Conservation (phyloP, 2,888 invertebrate genomes). For the Resseliella maxima region DNA sequence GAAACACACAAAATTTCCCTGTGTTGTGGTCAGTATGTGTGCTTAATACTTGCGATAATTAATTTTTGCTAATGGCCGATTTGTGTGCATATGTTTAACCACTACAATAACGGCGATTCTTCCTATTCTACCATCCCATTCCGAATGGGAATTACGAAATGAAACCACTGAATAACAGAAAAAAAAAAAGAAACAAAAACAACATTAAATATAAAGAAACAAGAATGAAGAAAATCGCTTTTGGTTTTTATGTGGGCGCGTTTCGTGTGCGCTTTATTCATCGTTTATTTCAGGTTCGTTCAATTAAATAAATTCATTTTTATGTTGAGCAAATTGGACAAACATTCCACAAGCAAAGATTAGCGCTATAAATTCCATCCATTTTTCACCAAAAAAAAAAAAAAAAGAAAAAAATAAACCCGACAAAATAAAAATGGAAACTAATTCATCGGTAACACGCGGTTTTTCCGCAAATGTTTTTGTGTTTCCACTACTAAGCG, state of each 20-base stretch:
- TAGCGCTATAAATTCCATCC: constrained; percentile 34
- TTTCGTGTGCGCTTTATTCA: constrained; percentile 8
- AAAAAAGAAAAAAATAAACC: not conserved
- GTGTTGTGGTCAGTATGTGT: not conserved
- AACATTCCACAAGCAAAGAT: constrained; percentile 35
- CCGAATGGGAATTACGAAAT: not conserved
- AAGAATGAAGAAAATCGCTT: constrained; percentile 16
- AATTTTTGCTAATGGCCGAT: constrained; percentile 49
- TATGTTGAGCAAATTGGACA: constrained; percentile 54
- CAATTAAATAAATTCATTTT: constrained; percentile 55
- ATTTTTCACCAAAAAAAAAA: not conserved
- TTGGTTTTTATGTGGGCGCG: constrained; percentile 42
- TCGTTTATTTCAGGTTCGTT: not conserved
- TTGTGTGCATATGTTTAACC: constrained; percentile 47
- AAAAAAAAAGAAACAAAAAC: not conserved
- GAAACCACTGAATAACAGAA: not conserved
- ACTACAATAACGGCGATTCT: not conserved
- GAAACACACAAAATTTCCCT: not conserved
- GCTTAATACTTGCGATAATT: not conserved
- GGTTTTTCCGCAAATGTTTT: not conserved
- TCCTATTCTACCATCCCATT: not conserved
- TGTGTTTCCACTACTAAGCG: too few relatives aligned
- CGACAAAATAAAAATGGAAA: not conserved
- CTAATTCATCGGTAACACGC: not conserved
- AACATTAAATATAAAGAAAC: not conserved